Evolutionary conservation across 1,140 invertebrate genomes (phyloP).

Genomic region (Caenorhabditis briggsae): DNA sequence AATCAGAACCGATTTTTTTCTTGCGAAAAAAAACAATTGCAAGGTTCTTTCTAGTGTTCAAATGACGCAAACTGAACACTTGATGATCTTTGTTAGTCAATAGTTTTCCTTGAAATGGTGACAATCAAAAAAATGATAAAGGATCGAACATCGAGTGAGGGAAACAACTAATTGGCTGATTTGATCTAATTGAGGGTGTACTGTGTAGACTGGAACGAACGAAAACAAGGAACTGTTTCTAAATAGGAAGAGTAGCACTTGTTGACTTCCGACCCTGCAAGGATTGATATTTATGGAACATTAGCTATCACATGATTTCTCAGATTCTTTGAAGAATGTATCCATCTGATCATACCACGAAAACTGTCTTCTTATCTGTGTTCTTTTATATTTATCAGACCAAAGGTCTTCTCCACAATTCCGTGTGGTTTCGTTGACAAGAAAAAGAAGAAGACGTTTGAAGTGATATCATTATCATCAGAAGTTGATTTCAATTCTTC

Average conservation of each 20-base stretch:
- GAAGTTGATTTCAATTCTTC: constrained; percentile 3
- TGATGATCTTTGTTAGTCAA: constrained; percentile 47
- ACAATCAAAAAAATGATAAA: constrained; percentile 35
- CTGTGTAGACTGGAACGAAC: neutral
- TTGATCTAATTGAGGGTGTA: constrained; percentile 5
- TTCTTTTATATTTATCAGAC: neutral
- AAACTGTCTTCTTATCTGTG: neutral
- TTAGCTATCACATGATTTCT: neutral
- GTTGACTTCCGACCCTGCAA: no score
- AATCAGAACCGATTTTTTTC: constrained; percentile 2
- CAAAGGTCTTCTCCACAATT: neutral
- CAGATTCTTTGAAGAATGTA: no score
- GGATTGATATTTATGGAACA: no score
- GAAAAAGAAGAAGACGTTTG: neutral
- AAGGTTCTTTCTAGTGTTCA: neutral
- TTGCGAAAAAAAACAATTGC: neutral
- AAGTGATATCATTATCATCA: constrained; percentile 1
- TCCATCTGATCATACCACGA: no score
- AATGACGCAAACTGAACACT: constrained; percentile 45
- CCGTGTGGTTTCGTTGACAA: constrained; percentile 31
- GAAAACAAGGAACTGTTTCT: constrained; percentile 19
- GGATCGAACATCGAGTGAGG: constrained; percentile 20
- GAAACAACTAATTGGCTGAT: constrained; percentile 22
- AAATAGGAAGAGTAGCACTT: neutral
- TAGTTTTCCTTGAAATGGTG: neutral